These are phyloP conservation scores for Nestor notabilis DNA, from an alignment of 2,113 vertebrate genomes.

Conservation along the genomic window DNA sequence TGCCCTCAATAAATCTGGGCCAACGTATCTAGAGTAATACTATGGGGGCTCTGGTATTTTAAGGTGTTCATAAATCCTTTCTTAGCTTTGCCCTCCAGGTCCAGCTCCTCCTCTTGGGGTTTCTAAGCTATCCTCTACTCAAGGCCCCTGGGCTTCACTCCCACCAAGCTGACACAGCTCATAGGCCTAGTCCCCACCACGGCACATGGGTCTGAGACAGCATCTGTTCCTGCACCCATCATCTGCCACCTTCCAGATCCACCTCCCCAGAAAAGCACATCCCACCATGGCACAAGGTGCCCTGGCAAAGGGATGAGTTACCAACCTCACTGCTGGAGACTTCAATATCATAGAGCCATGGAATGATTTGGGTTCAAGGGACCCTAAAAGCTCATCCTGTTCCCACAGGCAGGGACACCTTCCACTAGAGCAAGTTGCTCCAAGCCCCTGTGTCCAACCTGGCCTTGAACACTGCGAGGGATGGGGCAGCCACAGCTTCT, in stretches of 20 bases:
- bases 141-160: too few relatives aligned
- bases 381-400: neutral
- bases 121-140: neutral
- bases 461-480: neutral
- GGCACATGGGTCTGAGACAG: fast-evolving
- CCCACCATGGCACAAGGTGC: neutral
- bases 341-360: neutral
- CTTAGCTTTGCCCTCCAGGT: neutral
- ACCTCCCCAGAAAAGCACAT: neutral
- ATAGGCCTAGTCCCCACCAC: fast-evolving
- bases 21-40: neutral
- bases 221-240: neutral
- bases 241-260: neutral
- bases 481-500: neutral
- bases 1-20: neutral
- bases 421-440: neutral
- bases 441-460: neutral
- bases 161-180: neutral
- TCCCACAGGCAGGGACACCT: neutral
- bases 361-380: neutral
- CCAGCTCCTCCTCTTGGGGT: neutral
- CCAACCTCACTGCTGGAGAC: neutral
- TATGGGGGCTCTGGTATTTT: neutral
- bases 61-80: neutral
- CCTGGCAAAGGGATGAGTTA: neutral